Percentiles rank a stretch among this genome's conserved stretches.
phyloP scores from a whole-genome alignment of 2,888 invertebrate species.

The Drosophila greeni region DNA sequence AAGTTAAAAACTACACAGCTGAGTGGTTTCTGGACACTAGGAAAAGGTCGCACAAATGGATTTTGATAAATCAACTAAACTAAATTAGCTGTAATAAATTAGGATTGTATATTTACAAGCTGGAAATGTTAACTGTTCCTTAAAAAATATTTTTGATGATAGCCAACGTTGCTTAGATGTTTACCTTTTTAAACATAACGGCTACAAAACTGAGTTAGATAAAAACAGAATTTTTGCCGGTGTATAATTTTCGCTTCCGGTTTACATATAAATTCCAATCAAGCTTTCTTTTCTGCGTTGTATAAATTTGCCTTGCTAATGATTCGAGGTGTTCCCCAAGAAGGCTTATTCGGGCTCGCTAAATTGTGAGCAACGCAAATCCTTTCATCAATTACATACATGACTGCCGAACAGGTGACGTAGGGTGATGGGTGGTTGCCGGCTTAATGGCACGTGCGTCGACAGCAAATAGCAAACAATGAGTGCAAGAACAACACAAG shows the following conservation, averaged over 20 bases:
- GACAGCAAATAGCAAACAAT: constrained; percentile 32
- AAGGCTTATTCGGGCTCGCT: constrained; percentile 13
- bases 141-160: background rate
- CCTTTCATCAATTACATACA: constrained; percentile 63
- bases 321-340: constrained; percentile 10
- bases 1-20: constrained; percentile 25
- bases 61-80: background rate
- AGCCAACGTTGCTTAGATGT: background rate
- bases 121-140: background rate
- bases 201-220: background rate
- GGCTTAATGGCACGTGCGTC: constrained; percentile 40
- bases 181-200: too few species aligned
- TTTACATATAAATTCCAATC: constrained; percentile 19
- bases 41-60: background rate
- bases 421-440: background rate
- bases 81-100: background rate
- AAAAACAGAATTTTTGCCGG: background rate
- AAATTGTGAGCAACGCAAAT: constrained; percentile 22
- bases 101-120: too few species aligned
- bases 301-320: constrained; percentile 22
- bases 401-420: constrained; percentile 4
- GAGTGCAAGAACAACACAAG: constrained; percentile 34
- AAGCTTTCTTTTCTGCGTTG: constrained; percentile 11
- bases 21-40: constrained; percentile 3
- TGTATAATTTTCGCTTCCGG: background rate